These are phyloP conservation scores for Bicyclus anynana DNA, from an alignment of 1,140 invertebrate genomes.

Conservation along the genomic window DNA sequence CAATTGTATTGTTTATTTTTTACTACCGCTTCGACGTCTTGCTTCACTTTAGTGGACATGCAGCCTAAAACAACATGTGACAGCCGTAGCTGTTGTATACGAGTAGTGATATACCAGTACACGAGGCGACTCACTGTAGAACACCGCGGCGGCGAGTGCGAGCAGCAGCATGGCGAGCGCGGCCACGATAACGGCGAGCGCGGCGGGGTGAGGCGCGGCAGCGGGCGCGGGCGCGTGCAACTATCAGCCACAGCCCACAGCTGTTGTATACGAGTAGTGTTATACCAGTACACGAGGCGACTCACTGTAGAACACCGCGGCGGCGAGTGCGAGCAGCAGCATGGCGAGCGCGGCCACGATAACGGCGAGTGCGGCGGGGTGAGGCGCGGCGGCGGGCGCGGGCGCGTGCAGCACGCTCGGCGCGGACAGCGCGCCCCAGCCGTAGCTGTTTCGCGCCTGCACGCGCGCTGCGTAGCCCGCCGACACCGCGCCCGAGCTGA, in stretches of 20 bases:
- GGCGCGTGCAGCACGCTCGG: slow-evolving; percentile 72
- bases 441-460: slow-evolving; percentile 87
- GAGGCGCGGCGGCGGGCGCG: slow-evolving; percentile 78
- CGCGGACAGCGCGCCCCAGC: slow-evolving; percentile 85
- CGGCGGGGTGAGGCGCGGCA: slow-evolving; percentile 78
- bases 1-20: too few species aligned
- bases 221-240: slow-evolving; percentile 77
- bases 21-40: too few species aligned
- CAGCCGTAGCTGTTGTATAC: too few species aligned
- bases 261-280: too few species aligned
- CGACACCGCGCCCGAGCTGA: slow-evolving; percentile 82
- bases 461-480: slow-evolving; percentile 86
- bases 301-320: slow-evolving; percentile 73
- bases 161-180: slow-evolving; percentile 68
- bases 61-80: too few species aligned
- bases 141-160: slow-evolving; percentile 56
- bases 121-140: slow-evolving; percentile 78
- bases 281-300: too few species aligned
- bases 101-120: too few species aligned
- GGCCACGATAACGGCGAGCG: slow-evolving; percentile 78
- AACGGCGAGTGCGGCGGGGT: slow-evolving; percentile 79
- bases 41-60: too few species aligned
- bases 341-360: slow-evolving; percentile 73
- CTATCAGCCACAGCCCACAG: slow-evolving; percentile 76
- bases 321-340: slow-evolving; percentile 65